Conservation (phyloP, 2,888 invertebrate genomes). For the Pharmacophagus antenor region DNA sequence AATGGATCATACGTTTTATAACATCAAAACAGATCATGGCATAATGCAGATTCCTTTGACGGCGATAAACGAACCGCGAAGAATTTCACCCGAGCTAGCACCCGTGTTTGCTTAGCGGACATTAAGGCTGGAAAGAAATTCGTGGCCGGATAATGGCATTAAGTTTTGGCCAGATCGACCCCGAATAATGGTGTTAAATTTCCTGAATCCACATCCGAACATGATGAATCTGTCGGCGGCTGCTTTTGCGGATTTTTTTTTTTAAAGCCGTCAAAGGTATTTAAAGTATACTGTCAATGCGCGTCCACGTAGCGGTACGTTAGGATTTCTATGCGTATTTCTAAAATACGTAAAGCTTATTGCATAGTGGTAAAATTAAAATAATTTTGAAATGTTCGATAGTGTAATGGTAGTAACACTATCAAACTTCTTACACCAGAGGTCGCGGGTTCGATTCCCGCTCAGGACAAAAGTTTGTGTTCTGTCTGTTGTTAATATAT, state of each 20-base stretch:
- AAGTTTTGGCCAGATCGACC: slow-evolving; percentile 57
- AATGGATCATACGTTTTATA: slow-evolving; percentile 32
- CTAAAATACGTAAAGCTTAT: background rate
- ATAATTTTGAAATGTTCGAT: background rate
- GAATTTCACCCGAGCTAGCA: slow-evolving; percentile 59
- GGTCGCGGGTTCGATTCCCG: too few relatives aligned
- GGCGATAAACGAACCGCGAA: slow-evolving; percentile 69
- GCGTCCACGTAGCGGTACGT: background rate
- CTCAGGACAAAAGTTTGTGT: too few relatives aligned
- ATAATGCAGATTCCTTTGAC: slow-evolving; percentile 57
- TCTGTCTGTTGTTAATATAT: too few relatives aligned
- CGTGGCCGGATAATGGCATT: slow-evolving; percentile 64
- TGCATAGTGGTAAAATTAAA: background rate
- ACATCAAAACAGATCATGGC: slow-evolving; percentile 36
- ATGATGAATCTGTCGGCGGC: slow-evolving; percentile 72
- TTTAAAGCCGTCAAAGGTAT: slow-evolving; percentile 33
- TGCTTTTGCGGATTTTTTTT: slow-evolving; percentile 49
- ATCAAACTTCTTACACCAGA: too few relatives aligned
- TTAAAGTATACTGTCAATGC: slow-evolving; percentile 13
- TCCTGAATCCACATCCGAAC: slow-evolving; percentile 62
- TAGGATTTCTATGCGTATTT: too few relatives aligned
- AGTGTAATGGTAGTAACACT: too few relatives aligned
- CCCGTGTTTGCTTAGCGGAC: slow-evolving; percentile 73
- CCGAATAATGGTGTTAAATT: slow-evolving; percentile 76
- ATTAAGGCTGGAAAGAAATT: slow-evolving; percentile 52